Conservation (phyloP, 2,888 invertebrate species). For the Oxycera nigricornis region DNA sequence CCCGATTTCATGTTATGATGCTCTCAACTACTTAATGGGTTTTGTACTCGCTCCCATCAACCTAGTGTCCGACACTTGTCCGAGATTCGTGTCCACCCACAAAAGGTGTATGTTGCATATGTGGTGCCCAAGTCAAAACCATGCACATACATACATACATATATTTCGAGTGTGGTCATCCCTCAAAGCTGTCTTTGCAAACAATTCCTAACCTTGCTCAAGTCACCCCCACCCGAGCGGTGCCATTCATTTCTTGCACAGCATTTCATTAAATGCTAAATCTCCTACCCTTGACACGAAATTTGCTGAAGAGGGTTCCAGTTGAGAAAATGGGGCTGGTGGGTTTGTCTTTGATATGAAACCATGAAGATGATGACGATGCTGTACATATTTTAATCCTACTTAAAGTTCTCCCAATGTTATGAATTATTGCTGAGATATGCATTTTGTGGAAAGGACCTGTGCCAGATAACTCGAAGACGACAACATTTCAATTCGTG, state of each 20-base stretch:
- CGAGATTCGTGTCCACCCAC: background rate
- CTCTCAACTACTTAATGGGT: background rate
- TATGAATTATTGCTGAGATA: conserved; percentile 32
- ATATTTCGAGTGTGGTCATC: conserved; percentile 10
- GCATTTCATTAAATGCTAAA: background rate
- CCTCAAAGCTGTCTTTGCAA: conserved; percentile 7
- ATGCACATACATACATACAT: background rate
- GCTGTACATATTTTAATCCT: conserved; percentile 8
- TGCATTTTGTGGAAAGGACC: conserved; percentile 23
- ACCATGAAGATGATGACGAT: no score
- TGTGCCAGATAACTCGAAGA: conserved; percentile 1
- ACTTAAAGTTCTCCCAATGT: conserved; percentile 10
- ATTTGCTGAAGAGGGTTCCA: background rate
- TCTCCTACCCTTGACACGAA: background rate
- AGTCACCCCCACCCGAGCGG: background rate
- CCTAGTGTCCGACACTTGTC: no score
- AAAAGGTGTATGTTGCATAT: background rate
- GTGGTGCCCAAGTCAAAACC: background rate
- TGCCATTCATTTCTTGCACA: background rate
- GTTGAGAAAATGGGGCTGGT: background rate
- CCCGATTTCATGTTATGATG: background rate
- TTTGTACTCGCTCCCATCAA: background rate
- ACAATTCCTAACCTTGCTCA: background rate
- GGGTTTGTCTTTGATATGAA: no score
- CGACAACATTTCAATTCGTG: background rate